Conservation (phyloP, 2,113 vertebrate species). For the Embiotoca jacksoni region DNA sequence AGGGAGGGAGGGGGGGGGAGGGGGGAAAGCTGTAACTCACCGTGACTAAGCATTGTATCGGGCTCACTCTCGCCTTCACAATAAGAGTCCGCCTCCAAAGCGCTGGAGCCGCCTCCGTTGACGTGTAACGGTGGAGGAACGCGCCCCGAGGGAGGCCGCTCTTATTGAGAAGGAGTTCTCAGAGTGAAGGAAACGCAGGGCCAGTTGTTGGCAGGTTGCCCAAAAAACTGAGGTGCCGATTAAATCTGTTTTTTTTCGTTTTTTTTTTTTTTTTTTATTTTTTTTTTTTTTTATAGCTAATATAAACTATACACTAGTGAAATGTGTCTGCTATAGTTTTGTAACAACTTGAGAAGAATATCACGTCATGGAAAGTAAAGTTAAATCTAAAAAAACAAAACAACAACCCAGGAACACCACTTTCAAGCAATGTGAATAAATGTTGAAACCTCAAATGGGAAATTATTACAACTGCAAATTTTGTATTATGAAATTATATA, state of each 20-base stretch:
- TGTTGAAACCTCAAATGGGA: not conserved
- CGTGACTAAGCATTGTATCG: conserved; percentile 87
- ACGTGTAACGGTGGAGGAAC: not conserved
- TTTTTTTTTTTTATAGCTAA: too few relatives aligned
- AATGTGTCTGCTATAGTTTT: not conserved
- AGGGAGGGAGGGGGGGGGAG: not conserved
- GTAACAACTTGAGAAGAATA: not conserved
- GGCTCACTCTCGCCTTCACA: conserved; percentile 74
- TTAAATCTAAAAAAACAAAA: not conserved
- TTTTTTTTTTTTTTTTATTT: too few relatives aligned
- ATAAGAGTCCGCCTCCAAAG: conserved; percentile 73
- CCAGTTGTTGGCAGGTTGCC: conserved; percentile 36
- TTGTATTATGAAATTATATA: too few relatives aligned
- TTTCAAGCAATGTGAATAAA: not conserved
- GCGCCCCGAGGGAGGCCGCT: conserved; percentile 3
- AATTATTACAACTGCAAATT: too few relatives aligned
- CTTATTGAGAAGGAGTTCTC: conserved; percentile 66
- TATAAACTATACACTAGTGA: not conserved
- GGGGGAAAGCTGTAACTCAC: conserved; percentile 83
- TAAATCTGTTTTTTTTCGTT: conserved; percentile 7
- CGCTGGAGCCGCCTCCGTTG: conserved; percentile 5
- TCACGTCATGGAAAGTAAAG: not conserved
- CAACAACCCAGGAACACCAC: not conserved
- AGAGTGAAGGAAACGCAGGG: conserved; percentile 27
- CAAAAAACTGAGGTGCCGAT: conserved; percentile 35